Base-by-base conservation (phyloP, 2,888 invertebrate genomes). In the Polietes domitor region DNA sequence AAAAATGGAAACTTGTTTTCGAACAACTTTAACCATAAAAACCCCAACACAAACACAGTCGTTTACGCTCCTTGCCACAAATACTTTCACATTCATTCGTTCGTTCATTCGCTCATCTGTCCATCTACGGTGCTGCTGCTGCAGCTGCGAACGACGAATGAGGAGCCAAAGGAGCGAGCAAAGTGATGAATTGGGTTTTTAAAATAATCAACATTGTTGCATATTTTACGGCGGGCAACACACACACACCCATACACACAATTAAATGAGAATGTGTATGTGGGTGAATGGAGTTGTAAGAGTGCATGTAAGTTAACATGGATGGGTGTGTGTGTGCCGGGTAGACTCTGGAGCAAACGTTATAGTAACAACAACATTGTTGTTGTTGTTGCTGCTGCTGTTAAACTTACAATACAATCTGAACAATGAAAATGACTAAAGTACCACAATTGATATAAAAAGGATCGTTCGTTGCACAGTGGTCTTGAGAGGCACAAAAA, bases 121-220 rank as follows among this genome's bases (percentile, higher is more conserved):
- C 58, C 58, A 58, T 24, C 15, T 15, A 24, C 12, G 15, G 19
- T 43, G 43, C 28, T 12, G 19, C 72, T 37, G 21, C 26, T n/a
- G 41, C 32, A 43, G n/a, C n/a, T 47, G 17, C 21, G 10, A 24
- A 73, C 37, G 37, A 37, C n/a, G 19, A 32, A 55, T 15, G 53
- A 32, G 58, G 24, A 32, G 4, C 50, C 65, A 24, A 77, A 72
- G 55, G 65, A 43, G 61, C 43, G 41, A 76, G 65, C 68, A 43
- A 77, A 74, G 77, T 81, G 77, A 81, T 77, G 73, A 77, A 81
- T 77, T 77, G 73, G 68, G 58, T 77, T 77, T 81, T 81, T 70
- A 58, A 77, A 77, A 77, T 74, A 74, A 81, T 74, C 78, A 75
- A 78, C 82, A 82, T 65, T 75, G 74, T 78, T 75, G 78, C 75